Base-by-base conservation (phyloP, 2,113 vertebrate genomes). In the Semnornis frantzii region DNA sequence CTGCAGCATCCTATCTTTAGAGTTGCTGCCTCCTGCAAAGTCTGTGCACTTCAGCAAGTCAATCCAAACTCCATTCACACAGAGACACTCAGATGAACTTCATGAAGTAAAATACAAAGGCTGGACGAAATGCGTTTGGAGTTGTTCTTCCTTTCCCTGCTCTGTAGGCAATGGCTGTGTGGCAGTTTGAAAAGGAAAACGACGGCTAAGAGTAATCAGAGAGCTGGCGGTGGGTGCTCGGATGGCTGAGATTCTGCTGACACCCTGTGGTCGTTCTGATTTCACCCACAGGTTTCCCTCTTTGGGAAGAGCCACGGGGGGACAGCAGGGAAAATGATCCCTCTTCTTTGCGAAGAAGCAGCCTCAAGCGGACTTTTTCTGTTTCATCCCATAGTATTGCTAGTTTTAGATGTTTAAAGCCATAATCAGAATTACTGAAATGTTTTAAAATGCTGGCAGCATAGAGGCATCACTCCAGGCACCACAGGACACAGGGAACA, bases 231-330 rank as follows among this genome's bases (percentile, higher is more conserved):
- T 3, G 44, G 37, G 27, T 55, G 11, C 34, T 37, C 21, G 8
- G 57, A 92, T 81, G 74, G 9, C 69, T 30, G 86, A 64, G 91
- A 25, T 12, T 91, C 48, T 95, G 93, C 95, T 96, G 96, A 92
- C 97, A 96, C 79, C 96, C 7, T 54, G 96, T 64, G 97, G 12
- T 31, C 86, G 13, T 10, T 20, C 13, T 37, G 5, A 28, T 34
- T 55, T 64, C 33, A 11, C 60, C 83, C 83, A 39, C 18, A 8
- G 2, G 69, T 76, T 27, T 3, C 69, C 54, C 55, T 6, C 65
- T 39, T 25, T 4, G 4, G 52, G 27, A 64, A 16, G 27, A 58
- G 8, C 20, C 25, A 1, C 0, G 1, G 5, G 11, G 7, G 34
- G 4, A 6, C 8, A 25, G 4, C 4, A 3, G 20, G 10, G 14